These are phyloP conservation scores for human DNA, from an alignment of 2,113 vertebrate species.

Conservation along the genomic window GRCh38 chr9:97600501-97601000, in stretches of 20 bases:
- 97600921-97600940: constrained; percentile 51
- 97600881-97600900: constrained; percentile 72
- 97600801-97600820: constrained; percentile 34
- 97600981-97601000: constrained; percentile 16
- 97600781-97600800: constrained; percentile 20
- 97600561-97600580: not conserved
- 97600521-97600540: not conserved
- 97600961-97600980: not conserved
- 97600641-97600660: not conserved
- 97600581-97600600: not conserved
- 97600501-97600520: constrained; percentile 50
- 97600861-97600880: constrained; percentile 75
- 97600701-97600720: not conserved
- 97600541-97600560: not conserved
- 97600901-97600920: constrained; percentile 47
- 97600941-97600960: constrained; percentile 45
- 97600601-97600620: not conserved
- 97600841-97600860: constrained; percentile 53
- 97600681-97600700: not conserved
- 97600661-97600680: not conserved
- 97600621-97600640: not conserved
- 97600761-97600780: not conserved
- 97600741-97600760: constrained; percentile 35
- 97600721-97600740: not conserved
- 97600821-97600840: not conserved